Evolutionary conservation across 2,113 vertebrate genomes (phyloP), one percentile per base, ranked within the genome.

Genomic region (Eublepharis macularius): DNA sequence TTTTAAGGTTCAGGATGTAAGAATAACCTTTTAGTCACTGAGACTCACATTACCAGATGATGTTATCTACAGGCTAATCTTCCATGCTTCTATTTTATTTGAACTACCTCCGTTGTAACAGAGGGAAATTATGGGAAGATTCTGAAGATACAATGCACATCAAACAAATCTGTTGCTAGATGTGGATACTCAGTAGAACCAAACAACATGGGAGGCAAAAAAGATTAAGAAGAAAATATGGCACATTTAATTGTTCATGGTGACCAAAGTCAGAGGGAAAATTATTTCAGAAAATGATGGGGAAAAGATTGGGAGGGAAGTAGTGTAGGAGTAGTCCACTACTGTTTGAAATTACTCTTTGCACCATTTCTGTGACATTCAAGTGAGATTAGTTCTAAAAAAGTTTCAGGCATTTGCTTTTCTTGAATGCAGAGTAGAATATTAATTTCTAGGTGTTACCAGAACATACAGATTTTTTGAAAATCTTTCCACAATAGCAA

Each of bases 21-120:
- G 69, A 80, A 78, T 88, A 49, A 57, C 80, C 51, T 87, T 85
- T 93, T 82, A 89, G 83, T 82, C 24, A 81, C 39, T 63, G 82
- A 70, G 51, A 57, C 9, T n/a, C 80, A 69, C 51, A 84, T 75
- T 81, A 81, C 65, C 60, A 34, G 65, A 80, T 81, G 88, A 90
- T 91, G 41, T 81, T 88, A 88, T 82, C 88, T 76, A 60, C n/a
- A 10, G 77, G 69, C 34, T 90, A 81, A 88, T 83, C 80, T 63
- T 36, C 39, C 24, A 47, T 34, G 4, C 21, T 82, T 92, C 84
- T 89, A 82, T 47, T 86, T 79, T 88, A 85, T 82, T 86, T 51
- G 43, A 65, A 45, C 39, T 54, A 43, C 75, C 68, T 83, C 51
- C 13, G 76, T 84, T 69, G 41, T 75, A 49, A 39, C 47, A 16